A percentile compares a stretch with the other conserved stretches of the same genome.
Conservation (phyloP, 2,113 vertebrate genomes). For the Lontra canadensis region DNA sequence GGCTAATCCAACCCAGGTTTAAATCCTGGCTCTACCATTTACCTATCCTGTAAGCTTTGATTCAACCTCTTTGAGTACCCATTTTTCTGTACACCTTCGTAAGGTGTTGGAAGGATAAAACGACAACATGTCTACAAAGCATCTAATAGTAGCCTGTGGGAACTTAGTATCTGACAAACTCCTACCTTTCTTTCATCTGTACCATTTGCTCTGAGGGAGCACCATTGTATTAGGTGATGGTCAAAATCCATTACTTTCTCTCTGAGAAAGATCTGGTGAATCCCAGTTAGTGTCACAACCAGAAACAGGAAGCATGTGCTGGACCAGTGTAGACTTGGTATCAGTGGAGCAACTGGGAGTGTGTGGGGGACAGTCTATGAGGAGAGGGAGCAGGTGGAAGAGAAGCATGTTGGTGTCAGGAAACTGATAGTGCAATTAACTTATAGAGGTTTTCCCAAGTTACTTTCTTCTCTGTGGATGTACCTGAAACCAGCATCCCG, state of each 20-base stretch:
- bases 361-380: not conserved
- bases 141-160: not conserved
- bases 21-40: not conserved
- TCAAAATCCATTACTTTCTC: not conserved
- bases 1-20: not conserved
- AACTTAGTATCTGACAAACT: not conserved
- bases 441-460: not conserved
- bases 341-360: not conserved
- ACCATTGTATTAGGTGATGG: not conserved
- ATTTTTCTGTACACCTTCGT: not conserved
- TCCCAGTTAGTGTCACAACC: not conserved
- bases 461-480: not conserved
- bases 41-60: not conserved
- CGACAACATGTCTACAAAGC: not conserved
- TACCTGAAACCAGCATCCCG: slow-evolving; percentile 59
- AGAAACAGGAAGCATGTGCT: not conserved
- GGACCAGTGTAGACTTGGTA: not conserved
- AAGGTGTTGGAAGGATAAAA: not conserved
- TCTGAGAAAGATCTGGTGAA: not conserved
- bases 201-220: not conserved
- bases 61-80: not conserved
- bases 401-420: not conserved
- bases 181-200: not conserved
- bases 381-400: not conserved
- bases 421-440: slow-evolving; percentile 45